phyloP scores from a whole-genome alignment of 2,888 invertebrate species.

The Nephrotoma appendiculata region DNA sequence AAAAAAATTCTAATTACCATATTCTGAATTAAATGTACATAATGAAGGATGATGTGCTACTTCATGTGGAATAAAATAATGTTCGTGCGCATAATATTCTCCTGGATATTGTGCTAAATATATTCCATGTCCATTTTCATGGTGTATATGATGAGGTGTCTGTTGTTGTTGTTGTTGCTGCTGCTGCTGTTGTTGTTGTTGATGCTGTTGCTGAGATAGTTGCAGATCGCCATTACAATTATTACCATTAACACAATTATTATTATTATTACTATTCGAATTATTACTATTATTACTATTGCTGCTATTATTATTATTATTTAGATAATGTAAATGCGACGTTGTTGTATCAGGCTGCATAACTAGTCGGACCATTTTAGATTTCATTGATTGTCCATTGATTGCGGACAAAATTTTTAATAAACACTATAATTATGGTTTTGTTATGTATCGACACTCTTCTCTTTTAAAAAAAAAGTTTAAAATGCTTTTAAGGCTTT shows the following conservation, averaged over 20 bases:
- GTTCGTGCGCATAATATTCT: conserved; percentile 30
- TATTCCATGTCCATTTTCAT: conserved; percentile 16
- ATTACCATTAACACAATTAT: conserved; percentile 7
- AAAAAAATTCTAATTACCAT: conserved; percentile 40
- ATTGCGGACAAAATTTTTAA: neutral
- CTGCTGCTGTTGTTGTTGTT: conserved; percentile 5
- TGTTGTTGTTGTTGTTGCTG: conserved; percentile 5
- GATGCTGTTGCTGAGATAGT: neutral
- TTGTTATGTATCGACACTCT: neutral
- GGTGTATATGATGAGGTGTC: conserved; percentile 6
- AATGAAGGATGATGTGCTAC: conserved; percentile 34
- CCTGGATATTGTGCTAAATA: conserved; percentile 28
- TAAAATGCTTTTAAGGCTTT: neutral
- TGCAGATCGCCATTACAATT: conserved; percentile 14
- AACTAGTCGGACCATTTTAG: conserved; percentile 29
- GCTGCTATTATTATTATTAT: conserved; percentile 6
- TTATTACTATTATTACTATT: conserved; percentile 13
- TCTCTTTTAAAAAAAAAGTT: neutral
- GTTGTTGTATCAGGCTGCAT: conserved; percentile 17
- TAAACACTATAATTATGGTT: neutral
- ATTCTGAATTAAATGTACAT: conserved; percentile 59
- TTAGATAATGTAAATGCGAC: conserved; percentile 18
- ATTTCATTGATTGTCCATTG: conserved; percentile 5
- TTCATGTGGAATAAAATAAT: conserved; percentile 31
- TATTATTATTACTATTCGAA: neutral